Evolutionary conservation across 2,888 invertebrate species (phyloP).

Genomic region (Lepidochrysops patricia): DNA sequence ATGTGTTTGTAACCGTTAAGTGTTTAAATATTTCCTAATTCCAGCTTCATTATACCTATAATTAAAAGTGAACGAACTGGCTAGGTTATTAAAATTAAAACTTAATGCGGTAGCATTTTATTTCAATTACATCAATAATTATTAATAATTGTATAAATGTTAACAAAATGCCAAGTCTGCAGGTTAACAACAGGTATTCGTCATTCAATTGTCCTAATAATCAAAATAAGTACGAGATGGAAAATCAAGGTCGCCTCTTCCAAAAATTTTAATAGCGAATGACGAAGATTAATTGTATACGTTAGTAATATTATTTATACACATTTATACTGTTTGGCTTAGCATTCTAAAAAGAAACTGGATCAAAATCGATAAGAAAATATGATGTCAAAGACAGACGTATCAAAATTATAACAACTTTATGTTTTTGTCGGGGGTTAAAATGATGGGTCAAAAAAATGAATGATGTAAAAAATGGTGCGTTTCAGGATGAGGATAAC

Average conservation of each 20-base stretch:
- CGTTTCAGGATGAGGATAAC: conserved; percentile 44
- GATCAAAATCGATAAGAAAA: not conserved
- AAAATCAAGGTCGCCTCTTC: too few relatives aligned
- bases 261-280: too few relatives aligned
- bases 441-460: not conserved
- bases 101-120: not conserved
- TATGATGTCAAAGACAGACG: not conserved
- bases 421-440: too few relatives aligned
- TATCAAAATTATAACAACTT: too few relatives aligned
- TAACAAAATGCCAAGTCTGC: too few relatives aligned
- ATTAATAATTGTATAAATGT: not conserved
- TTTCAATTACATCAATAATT: not conserved
- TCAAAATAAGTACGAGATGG: too few relatives aligned
- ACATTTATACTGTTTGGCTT: too few relatives aligned
- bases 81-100: not conserved
- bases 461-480: not conserved
- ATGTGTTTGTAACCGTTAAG: too few relatives aligned
- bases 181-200: not conserved
- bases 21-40: not conserved
- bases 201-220: too few relatives aligned
- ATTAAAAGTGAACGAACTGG: not conserved
- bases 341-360: too few relatives aligned
- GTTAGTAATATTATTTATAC: too few relatives aligned
- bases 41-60: not conserved
- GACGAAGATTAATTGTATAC: too few relatives aligned